Conservation (phyloP, 2,888 invertebrate genomes). For the Falcaria lacertinaria region DNA sequence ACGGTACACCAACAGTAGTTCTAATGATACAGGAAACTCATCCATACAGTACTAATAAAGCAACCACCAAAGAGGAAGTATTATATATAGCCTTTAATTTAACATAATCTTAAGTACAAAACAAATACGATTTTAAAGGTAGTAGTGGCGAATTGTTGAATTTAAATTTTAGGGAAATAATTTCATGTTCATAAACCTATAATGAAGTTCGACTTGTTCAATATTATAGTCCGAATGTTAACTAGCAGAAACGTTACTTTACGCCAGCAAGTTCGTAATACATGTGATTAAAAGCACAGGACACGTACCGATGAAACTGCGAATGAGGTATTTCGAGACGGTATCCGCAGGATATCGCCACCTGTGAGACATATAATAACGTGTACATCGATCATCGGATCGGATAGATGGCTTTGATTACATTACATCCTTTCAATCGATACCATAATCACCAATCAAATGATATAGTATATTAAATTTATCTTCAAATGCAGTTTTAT, state of each 20-base stretch:
- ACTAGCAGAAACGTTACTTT: background rate
- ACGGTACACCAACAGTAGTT: constrained; percentile 24
- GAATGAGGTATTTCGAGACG: constrained; percentile 47
- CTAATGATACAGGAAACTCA: constrained; percentile 54
- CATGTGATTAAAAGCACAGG: constrained; percentile 53
- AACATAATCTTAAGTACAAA: no score
- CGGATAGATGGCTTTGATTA: constrained; percentile 18
- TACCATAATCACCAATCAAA: background rate
- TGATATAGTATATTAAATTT: background rate
- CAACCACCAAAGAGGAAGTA: no score
- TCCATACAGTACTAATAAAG: constrained; percentile 25
- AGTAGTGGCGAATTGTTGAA: no score
- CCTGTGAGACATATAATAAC: constrained; percentile 40
- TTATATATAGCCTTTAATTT: no score
- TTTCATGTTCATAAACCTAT: no score
- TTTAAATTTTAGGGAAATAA: no score
- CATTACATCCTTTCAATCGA: constrained; percentile 15
- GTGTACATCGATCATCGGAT: constrained; percentile 26
- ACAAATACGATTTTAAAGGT: no score
- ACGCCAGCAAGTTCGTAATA: constrained; percentile 25
- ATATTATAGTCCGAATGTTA: no score
- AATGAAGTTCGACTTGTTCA: no score
- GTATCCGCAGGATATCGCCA: constrained; percentile 60
- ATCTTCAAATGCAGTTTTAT: no score
- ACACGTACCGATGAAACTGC: constrained; percentile 55